Evolutionary conservation across 2,113 vertebrate genomes (phyloP).

Genomic region (Aegypius monachus): DNA sequence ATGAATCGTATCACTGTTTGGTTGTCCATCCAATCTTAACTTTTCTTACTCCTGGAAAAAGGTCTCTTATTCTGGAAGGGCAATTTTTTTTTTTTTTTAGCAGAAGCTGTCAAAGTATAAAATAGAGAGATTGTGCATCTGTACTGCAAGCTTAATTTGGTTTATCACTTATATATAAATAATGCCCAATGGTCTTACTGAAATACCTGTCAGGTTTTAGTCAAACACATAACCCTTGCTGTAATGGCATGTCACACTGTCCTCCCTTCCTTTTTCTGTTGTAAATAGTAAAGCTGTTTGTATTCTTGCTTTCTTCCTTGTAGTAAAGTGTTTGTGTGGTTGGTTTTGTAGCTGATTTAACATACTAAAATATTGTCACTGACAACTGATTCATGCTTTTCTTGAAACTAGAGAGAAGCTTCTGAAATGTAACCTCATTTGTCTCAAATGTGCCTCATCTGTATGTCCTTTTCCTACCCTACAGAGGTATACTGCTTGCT

Average conservation of each 20-base stretch:
- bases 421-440: neutral
- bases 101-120: neutral
- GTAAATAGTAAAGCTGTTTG: neutral
- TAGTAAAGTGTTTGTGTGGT: neutral
- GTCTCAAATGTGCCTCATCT: neutral
- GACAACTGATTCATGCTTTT: neutral
- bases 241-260: neutral
- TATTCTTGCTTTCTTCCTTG: neutral
- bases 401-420: neutral
- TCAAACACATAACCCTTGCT: neutral
- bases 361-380: neutral
- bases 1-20: neutral
- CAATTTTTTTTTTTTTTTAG: neutral
- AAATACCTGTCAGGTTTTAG: neutral
- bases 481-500: neutral
- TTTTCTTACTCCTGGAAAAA: neutral
- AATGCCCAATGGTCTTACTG: neutral
- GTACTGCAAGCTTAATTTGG: neutral
- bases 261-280: neutral
- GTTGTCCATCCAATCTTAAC: neutral
- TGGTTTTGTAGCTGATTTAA: neutral
- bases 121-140: neutral
- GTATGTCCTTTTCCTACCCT: neutral
- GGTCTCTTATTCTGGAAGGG: neutral
- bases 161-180: neutral